Evolutionary conservation across 2,888 invertebrate species (phyloP), one percentile per base, ranked within the genome.

Genomic region (Agapostemon virescens): DNA sequence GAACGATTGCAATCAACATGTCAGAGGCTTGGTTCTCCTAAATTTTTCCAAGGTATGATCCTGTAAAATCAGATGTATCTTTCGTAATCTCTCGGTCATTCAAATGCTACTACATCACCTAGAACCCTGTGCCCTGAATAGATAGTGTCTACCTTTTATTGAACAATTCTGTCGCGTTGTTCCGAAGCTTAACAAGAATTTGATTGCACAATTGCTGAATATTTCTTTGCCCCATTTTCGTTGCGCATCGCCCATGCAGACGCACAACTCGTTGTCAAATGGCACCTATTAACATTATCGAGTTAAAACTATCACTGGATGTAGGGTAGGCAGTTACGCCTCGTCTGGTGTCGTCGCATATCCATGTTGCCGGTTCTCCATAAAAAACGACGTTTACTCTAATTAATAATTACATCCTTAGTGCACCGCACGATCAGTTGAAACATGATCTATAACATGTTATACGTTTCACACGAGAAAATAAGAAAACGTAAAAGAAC

Each of bases 201-300:
- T 55, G 26, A 26, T 55, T 26, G 55, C 55, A 17, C 55, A 26
- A 26, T 26, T 55, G 55, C 55, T 55, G 55, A 55, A 55, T 55
- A 55, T 55, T 55, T 55, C 55, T 26, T 26, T 26, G 55, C 55
- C 55, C 55, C 26, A 55, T 55, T 26, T 55, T 55, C 55, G 26
- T 13, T 6, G 26, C 17, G 55, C 26, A 15, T 7, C 55, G 26
- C 26, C 55, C 1, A 23, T 15, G 26, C 26, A 55, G 55, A 26
- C 55, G 26, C 55, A 26, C 55, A 55, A 26, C 55, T 55, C 55
- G 55, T 55, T 55, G 55, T 55, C 15, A 55, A 55, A 55, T 55
- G 26, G 55, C 55, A 55, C 55, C 55, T 26, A 55, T 55, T 55
- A 55, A 55, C 55, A 55, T 55, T 55, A 55, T 55, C 55, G 55